Base-by-base conservation (phyloP, 2,797 vertebrate genomes). In the Mergus octosetaceus region DNA sequence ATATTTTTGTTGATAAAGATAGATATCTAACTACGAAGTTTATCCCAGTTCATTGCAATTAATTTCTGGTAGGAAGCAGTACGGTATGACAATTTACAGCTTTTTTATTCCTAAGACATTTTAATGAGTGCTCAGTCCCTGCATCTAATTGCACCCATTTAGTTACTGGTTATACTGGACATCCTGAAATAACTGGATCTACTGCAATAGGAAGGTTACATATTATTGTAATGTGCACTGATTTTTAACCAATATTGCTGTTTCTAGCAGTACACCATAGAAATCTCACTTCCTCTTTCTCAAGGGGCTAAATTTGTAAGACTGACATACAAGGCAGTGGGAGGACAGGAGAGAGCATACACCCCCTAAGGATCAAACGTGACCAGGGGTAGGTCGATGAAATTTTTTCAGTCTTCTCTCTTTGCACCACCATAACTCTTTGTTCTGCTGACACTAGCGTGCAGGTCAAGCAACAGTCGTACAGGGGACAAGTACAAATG, bases 271-370 rank as follows among this genome's bases (percentile, higher is more conserved):
- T 39, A 61, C 64, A 60, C 28, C 2, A 2, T 18, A 38, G 25
- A 74, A 90, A 77, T 74, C 34, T 87, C 89, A 87, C 81, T 79
- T 92, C 91, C 49, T 82, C 58, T 61, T 94, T 83, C 92, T 81
- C 68, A 77, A 69, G 90, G 61, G 81, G 66, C 47, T 90, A 82
- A 85, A 85, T 83, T 74, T 85, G 1, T 78, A 71, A 71, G 68
- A 39, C 12, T 45, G 56, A 74, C 47, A 70, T 18, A 54, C 1
- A 57, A 86, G 17, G 47, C 5, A 84, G 32, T 13, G 60, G 68
- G n/a, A 88, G 47, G 27, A 64, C 5, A 18, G 68, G 36, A 36
- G 57, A 30, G 8, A 86, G 66, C 39, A 27, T 25, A 25, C 34
- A 41, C 45, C 27, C 27, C 36, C 53, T 53, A 43, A 49, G 57